Evolutionary conservation across 1,140 invertebrate species (phyloP).

Genomic region (Thrips palmi): DNA sequence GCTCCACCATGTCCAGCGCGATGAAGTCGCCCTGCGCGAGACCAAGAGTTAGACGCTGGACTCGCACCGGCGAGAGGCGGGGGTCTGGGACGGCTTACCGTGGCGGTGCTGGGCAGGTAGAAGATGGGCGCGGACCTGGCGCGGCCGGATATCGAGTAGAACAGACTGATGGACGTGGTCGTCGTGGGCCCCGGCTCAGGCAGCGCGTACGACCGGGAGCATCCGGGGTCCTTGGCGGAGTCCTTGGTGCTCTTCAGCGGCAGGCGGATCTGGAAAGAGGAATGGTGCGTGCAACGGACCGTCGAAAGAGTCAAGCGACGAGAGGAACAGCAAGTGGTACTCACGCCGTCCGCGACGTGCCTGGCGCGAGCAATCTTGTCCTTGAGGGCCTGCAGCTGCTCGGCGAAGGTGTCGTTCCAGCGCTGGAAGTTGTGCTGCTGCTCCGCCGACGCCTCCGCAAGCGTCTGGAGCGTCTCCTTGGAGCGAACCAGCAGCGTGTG

Average conservation of each 20-base stretch:
- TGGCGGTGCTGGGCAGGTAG: conserved; percentile 39
- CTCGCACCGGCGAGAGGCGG: neutral
- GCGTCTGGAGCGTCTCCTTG: too few relatives aligned
- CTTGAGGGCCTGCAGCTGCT: conserved; percentile 43
- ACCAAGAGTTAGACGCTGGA: neutral
- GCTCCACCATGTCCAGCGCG: conserved; percentile 56
- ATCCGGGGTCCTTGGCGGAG: conserved; percentile 35
- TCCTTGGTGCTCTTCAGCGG: conserved; percentile 36
- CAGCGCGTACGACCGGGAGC: conserved; percentile 52
- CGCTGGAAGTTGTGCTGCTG: too few relatives aligned
- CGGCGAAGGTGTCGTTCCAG: conserved; percentile 38
- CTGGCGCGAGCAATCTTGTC: conserved; percentile 56
- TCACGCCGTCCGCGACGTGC: conserved; percentile 63
- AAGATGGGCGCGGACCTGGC: conserved; percentile 42
- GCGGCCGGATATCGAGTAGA: conserved; percentile 38
- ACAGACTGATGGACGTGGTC: conserved; percentile 47
- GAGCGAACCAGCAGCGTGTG: too few relatives aligned
- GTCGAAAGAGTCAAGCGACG: neutral
- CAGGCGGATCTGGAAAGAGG: conserved; percentile 47
- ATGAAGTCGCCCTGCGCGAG: conserved; percentile 42
- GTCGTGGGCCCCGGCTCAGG: conserved; percentile 40
- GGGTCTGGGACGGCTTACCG: conserved; percentile 20
- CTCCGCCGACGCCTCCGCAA: too few relatives aligned
- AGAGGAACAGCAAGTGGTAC: conserved; percentile 14
- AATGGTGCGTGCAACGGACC: neutral